Conservation (phyloP, 2,113 vertebrate genomes). For the Labeo rohita region DNA sequence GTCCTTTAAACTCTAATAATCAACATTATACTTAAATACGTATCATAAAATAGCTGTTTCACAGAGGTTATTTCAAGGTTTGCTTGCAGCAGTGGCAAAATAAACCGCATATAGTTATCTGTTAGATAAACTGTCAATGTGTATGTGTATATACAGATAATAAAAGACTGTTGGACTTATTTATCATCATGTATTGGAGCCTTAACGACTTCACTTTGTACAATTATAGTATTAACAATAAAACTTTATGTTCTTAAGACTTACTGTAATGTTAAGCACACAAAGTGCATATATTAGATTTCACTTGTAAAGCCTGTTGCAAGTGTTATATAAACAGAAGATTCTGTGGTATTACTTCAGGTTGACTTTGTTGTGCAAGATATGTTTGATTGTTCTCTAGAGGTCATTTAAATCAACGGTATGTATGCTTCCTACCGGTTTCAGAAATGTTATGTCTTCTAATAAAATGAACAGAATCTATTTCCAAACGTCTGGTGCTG, state of each 20-base stretch:
- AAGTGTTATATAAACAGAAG: neutral
- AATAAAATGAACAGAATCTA: no score
- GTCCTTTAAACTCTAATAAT: neutral
- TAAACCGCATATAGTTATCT: neutral
- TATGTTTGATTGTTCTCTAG: neutral
- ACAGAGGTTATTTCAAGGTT: neutral
- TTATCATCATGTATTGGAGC: conserved; percentile 16
- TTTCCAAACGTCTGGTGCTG: no score
- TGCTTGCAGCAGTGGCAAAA: neutral
- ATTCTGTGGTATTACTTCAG: neutral
- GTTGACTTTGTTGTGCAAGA: neutral
- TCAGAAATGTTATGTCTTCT: no score
- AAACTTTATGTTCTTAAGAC: neutral
- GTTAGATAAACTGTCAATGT: neutral
- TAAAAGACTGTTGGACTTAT: neutral
- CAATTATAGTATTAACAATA: neutral
- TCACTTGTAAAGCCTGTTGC: neutral
- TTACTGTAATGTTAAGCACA: neutral
- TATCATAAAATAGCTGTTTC: neutral
- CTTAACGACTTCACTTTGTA: neutral
- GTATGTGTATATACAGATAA: neutral
- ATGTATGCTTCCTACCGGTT: neutral
- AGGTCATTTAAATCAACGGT: neutral
- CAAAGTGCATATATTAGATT: neutral
- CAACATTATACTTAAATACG: neutral